Conservation (phyloP, 2,113 vertebrate genomes). For the Corythornis vintsioides region DNA sequence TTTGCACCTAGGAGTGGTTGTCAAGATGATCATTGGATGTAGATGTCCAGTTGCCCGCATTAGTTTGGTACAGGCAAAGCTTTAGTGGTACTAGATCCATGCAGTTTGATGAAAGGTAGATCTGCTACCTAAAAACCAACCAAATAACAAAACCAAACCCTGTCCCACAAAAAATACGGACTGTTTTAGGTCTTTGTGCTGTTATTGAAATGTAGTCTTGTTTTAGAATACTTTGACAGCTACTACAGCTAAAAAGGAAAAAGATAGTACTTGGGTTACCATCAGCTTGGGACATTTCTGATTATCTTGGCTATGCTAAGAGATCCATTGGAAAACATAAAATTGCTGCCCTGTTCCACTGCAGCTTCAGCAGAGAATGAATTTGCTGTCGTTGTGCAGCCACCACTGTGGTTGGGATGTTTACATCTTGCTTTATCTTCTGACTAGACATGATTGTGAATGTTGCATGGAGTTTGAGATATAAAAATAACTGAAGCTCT, state of each 20-base stretch:
- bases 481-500: background rate
- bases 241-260: background rate
- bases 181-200: background rate
- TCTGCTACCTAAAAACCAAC: background rate
- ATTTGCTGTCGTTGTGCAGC: background rate
- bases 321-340: background rate
- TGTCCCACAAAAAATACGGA: background rate
- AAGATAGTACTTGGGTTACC: background rate
- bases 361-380: background rate
- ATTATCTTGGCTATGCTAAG: rapidly evolving
- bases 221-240: background rate
- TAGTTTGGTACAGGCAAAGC: background rate
- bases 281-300: background rate
- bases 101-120: background rate
- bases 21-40: rapidly evolving
- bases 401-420: background rate
- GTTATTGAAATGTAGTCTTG: background rate
- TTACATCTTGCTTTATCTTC: background rate
- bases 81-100: background rate
- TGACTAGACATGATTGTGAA: background rate
- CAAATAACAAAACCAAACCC: background rate
- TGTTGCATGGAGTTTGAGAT: background rate
- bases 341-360: background rate
- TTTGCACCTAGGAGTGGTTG: background rate
- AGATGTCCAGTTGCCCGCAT: background rate